Base-by-base conservation (phyloP, 1,140 invertebrate genomes). In the Ostrea denselamellosa region DNA sequence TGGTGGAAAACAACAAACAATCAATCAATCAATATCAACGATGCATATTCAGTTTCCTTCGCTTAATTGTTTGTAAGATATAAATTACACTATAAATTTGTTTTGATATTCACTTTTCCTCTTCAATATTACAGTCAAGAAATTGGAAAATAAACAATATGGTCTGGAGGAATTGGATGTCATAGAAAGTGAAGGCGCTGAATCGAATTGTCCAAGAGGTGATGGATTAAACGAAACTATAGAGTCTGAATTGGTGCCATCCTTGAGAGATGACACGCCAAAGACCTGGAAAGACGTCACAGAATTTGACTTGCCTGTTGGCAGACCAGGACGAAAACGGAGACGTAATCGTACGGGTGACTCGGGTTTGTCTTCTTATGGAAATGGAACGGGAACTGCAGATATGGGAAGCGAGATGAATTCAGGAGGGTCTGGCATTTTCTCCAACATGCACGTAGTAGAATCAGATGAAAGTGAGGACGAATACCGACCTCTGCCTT, bases 291-390 rank as follows among this genome's bases (percentile, higher is more conserved):
- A 62, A 85, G 83, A 85, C 28, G 83, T 85, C 5, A 58, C 53
- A 22, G 83, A 85, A 2, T 62, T 62, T 85, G 56, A 56, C 53
- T 8, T 58, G 7, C 53, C 53, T 56, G 53, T 62, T 25, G 7
- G 14, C 83, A 54, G 17, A 25, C 52, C 28, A 3, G 28, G 17
- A 34, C n/a, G 56, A 9, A 56, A 56, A 58, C 54, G 83, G 54
- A 87, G 56, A 62, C 52, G 86, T 0, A 54, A 83, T n/a, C 77
- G 56, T 65, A 87, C 86, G n/a, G 86, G 77, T 0, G 86, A 52
- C n/a, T 87, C 86, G 22, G 86, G 82, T 65, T 34, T 87, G 53
- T 87, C 86, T 12, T 87, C 86, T 0, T 62, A 56, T 83, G 81
- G 77, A 22, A 52, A 83, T 8, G 44, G 52, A 22, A 54, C 34